Evolutionary conservation across 1,140 invertebrate species (phyloP).

Genomic region (Listronotus oregonensis): DNA sequence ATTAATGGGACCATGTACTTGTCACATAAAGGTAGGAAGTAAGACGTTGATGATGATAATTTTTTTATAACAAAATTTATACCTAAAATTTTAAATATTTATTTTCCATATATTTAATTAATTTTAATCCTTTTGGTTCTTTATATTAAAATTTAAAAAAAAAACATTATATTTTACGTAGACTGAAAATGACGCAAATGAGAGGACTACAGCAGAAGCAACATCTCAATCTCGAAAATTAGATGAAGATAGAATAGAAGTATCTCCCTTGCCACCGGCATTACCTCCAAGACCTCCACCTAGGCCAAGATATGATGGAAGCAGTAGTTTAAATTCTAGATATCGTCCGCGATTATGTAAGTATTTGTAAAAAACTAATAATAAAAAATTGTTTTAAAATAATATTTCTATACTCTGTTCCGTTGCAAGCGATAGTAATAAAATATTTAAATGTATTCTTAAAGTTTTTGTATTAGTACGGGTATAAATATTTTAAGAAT

Average conservation of each 20-base stretch:
- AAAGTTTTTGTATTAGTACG: no score
- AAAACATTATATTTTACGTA: no score
- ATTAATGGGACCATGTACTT: slow-evolving; percentile 39
- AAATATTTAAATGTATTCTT: no score
- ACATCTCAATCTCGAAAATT: slow-evolving; percentile 43
- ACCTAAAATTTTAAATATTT: background rate
- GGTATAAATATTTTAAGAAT: no score
- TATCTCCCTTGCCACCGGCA: slow-evolving; percentile 54
- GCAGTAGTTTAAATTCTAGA: slow-evolving; percentile 45
- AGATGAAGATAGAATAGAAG: slow-evolving; percentile 54
- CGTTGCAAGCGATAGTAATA: no score
- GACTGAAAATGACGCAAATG: slow-evolving; percentile 38
- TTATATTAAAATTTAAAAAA: slow-evolving; percentile 36
- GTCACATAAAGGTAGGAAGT: slow-evolving; percentile 42
- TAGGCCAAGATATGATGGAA: slow-evolving; percentile 50
- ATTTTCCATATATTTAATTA: background rate
- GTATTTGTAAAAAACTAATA: no score
- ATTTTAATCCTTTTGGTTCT: slow-evolving; percentile 19
- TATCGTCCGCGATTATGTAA: slow-evolving; percentile 31
- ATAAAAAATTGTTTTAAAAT: no score
- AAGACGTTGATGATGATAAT: no score
- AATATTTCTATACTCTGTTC: no score
- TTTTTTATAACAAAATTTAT: no score
- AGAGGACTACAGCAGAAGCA: slow-evolving; percentile 33
- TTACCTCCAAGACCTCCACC: slow-evolving; percentile 55